A percentile compares a stretch with the other conserved stretches of the same genome.
phyloP scores from a whole-genome alignment of 2,888 invertebrate species.

The Panzeria rudis region DNA sequence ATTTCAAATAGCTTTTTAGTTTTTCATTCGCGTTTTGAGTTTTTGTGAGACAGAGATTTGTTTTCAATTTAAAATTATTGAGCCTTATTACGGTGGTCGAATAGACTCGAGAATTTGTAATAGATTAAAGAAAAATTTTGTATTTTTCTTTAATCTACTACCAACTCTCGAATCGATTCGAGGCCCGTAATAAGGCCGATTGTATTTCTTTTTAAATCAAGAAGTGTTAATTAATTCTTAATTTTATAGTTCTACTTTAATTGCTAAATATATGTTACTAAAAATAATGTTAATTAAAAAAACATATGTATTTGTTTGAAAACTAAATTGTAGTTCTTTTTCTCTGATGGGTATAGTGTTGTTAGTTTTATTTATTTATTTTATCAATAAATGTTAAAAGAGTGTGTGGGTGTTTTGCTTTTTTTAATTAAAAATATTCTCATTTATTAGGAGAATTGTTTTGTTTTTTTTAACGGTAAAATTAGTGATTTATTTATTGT shows the following conservation, averaged over 20 bases:
- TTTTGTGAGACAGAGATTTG: constrained; percentile 2
- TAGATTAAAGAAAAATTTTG: too few relatives aligned
- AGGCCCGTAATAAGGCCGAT: too few relatives aligned
- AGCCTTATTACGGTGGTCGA: too few relatives aligned
- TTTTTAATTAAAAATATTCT: constrained; percentile 34
- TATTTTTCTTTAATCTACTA: too few relatives aligned
- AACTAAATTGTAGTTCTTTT: constrained; percentile 64
- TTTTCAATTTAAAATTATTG: constrained; percentile 1
- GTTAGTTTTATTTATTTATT: background rate
- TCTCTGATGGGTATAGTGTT: constrained; percentile 55
- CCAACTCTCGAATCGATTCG: too few relatives aligned
- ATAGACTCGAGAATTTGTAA: too few relatives aligned
- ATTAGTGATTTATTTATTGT: constrained; percentile 38
- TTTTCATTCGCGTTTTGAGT: background rate
- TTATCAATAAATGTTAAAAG: constrained; percentile 1
- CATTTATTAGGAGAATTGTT: constrained; percentile 34
- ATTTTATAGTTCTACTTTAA: constrained; percentile 30
- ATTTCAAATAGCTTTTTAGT: constrained; percentile 29
- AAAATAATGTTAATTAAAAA: too few relatives aligned
- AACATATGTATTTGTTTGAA: constrained; percentile 36
- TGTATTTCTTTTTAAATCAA: constrained; percentile 19
- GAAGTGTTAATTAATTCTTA: constrained; percentile 18
- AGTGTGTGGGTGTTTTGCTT: constrained; percentile 3
- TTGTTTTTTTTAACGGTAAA: constrained; percentile 40
- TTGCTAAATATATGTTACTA: constrained; percentile 19